Percentiles rank a stretch among this genome's conserved stretches.
Evolutionary conservation across 37 sponge, comb jelly and placozoan genomes (phyloP).

Genomic region (Crambe crambe): DNA sequence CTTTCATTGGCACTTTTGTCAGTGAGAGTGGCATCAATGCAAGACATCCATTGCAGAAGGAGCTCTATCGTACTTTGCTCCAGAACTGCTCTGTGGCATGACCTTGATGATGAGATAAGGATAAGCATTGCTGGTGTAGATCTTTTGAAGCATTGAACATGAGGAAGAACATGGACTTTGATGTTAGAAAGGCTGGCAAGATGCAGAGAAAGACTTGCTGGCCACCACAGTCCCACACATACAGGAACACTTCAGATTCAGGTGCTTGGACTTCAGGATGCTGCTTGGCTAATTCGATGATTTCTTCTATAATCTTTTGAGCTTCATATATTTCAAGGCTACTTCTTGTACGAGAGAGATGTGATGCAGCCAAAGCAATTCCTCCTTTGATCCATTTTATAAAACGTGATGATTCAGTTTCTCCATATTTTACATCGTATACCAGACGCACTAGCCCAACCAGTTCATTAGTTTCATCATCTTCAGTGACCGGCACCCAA

Average conservation of each 20-base stretch:
- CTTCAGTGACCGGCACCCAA: slow-evolving; percentile 17
- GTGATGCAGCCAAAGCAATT: neutral
- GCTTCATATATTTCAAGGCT: neutral
- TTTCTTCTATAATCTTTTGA: neutral
- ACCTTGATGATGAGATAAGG: slow-evolving; percentile 10
- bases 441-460: slow-evolving; percentile 21
- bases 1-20: neutral
- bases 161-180: slow-evolving; percentile 45
- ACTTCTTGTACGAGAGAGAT: neutral
- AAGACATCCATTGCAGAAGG: slow-evolving; percentile 43
- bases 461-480: slow-evolving; percentile 31
- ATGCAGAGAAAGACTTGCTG: slow-evolving; percentile 49
- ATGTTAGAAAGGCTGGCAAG: slow-evolving; percentile 51
- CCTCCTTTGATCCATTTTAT: neutral
- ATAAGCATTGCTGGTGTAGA: neutral
- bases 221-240: slow-evolving; percentile 75
- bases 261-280: neutral
- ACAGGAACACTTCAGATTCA: slow-evolving; percentile 18
- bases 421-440: neutral
- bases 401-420: neutral
- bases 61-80: neutral
- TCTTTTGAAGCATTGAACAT: slow-evolving; percentile 46
- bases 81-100: neutral
- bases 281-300: neutral
- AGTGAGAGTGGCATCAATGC: slow-evolving; percentile 19